A percentile compares a stretch with the other conserved stretches of the same genome.
These are phyloP conservation scores for Tineola bisselliella DNA, from an alignment of 2,888 invertebrate genomes.

Conservation along the genomic window DNA sequence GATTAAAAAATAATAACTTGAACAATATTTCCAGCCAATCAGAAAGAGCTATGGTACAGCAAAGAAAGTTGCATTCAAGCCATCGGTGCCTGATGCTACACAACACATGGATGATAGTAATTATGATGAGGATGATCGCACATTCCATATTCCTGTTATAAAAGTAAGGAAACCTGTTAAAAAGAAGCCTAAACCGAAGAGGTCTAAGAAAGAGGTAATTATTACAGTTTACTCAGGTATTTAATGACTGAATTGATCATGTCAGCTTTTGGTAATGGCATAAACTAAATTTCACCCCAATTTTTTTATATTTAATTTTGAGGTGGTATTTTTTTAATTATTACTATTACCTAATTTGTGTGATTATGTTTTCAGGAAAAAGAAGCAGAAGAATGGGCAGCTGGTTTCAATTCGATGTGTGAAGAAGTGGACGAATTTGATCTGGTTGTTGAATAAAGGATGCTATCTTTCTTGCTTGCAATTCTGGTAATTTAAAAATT, in stretches of 20 bases:
- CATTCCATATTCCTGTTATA: conserved; percentile 38
- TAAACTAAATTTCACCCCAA: too few species aligned
- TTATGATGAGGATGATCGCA: conserved; percentile 42
- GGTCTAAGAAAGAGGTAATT: conserved; percentile 52
- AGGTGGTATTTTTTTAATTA: too few species aligned
- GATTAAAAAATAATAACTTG: too few species aligned
- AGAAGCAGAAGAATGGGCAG: conserved; percentile 64
- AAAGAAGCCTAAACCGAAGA: conserved; percentile 30
- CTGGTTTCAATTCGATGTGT: conserved; percentile 67
- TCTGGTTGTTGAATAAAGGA: conserved; percentile 43
- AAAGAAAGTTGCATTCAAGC: conserved; percentile 44
- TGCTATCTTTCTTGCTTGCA: too few species aligned
- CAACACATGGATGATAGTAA: conserved; percentile 27
- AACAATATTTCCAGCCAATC: conserved; percentile 32
- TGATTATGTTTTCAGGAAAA: conserved; percentile 53
- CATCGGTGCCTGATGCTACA: conserved; percentile 27
- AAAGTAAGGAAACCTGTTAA: conserved; percentile 30
- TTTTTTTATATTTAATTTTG: too few species aligned
- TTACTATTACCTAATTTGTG: conserved; percentile 10
- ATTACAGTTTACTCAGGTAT: not conserved
- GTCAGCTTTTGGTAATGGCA: too few species aligned
- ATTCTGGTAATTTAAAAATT: too few species aligned
- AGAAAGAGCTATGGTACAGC: conserved; percentile 54
- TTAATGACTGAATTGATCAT: too few species aligned
- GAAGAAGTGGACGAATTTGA: conserved; percentile 63